A percentile compares a stretch with the other conserved stretches of the same genome.
phyloP scores from a whole-genome alignment of 2,888 invertebrate genomes.

The Steromphala cineraria region DNA sequence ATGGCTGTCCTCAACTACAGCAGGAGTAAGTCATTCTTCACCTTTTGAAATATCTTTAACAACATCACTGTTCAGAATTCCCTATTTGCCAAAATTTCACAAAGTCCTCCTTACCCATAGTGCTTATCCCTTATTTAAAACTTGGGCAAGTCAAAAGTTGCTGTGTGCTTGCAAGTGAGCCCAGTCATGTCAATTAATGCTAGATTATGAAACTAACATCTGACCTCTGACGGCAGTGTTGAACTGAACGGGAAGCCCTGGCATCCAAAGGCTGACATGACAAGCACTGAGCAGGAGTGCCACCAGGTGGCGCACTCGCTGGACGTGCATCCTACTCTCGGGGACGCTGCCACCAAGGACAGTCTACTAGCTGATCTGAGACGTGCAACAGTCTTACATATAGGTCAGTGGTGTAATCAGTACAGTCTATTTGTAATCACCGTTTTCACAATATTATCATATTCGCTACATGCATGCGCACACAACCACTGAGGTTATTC shows the following conservation, averaged over 20 bases:
- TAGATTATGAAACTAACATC: too few relatives aligned
- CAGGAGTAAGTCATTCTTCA: constrained; percentile 52
- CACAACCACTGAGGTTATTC: too few relatives aligned
- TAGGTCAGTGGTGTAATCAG: too few relatives aligned
- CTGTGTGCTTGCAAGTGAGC: too few relatives aligned
- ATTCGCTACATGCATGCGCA: too few relatives aligned
- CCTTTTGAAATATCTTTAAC: not conserved
- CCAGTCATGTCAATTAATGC: too few relatives aligned
- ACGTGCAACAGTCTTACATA: constrained; percentile 67
- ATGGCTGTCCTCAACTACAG: constrained; percentile 66
- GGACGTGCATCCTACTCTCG: constrained; percentile 58
- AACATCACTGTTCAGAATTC: not conserved
- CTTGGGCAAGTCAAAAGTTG: too few relatives aligned
- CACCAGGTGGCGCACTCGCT: constrained; percentile 57
- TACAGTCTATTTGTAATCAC: too few relatives aligned
- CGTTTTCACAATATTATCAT: too few relatives aligned
- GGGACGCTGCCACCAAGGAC: constrained; percentile 64
- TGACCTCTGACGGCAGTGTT: constrained; percentile 44
- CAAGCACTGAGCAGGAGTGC: constrained; percentile 58
- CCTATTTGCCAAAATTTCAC: too few relatives aligned
- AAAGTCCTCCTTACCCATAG: too few relatives aligned
- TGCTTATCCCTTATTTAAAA: too few relatives aligned
- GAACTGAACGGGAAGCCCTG: constrained; percentile 60
- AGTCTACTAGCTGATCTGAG: constrained; percentile 59
- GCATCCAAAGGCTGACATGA: constrained; percentile 54